Evolutionary conservation across 2,797 vertebrate genomes (phyloP).

Genomic region (Acanthopagrus latus): DNA sequence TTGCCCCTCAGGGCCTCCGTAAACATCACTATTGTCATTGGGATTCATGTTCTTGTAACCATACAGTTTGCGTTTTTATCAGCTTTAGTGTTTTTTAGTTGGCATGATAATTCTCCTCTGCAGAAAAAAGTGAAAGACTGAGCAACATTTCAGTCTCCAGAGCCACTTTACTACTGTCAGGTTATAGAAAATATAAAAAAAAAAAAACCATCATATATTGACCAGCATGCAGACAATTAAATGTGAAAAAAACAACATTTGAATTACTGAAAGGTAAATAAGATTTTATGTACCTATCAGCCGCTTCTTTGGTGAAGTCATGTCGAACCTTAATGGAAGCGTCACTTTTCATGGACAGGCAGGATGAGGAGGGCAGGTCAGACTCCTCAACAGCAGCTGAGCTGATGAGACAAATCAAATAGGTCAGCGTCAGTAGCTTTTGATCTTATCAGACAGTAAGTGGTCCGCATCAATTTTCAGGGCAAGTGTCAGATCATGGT

Average conservation of each 20-base stretch:
- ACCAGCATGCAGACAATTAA: background rate
- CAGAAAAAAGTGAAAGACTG: background rate
- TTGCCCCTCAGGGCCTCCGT: too few relatives aligned
- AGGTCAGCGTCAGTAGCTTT: background rate
- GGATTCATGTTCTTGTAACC: too few relatives aligned
- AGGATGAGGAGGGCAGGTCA: background rate
- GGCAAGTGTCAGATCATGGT: background rate
- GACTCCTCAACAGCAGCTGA: background rate
- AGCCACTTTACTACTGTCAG: background rate
- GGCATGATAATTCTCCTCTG: background rate
- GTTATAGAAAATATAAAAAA: background rate
- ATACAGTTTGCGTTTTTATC: too few relatives aligned
- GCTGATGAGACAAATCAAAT: background rate
- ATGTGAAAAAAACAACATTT: background rate
- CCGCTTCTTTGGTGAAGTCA: background rate
- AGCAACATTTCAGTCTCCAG: background rate
- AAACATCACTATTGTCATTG: too few relatives aligned
- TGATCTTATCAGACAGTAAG: background rate
- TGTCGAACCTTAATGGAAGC: fast-evolving
- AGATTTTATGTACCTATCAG: background rate
- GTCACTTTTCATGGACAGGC: background rate
- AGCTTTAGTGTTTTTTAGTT: too few relatives aligned
- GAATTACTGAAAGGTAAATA: background rate
- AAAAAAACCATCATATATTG: background rate
- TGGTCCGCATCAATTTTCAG: too few relatives aligned